Conservation (phyloP, 2,888 invertebrate species). For the Xanthorhoe spadicearia region DNA sequence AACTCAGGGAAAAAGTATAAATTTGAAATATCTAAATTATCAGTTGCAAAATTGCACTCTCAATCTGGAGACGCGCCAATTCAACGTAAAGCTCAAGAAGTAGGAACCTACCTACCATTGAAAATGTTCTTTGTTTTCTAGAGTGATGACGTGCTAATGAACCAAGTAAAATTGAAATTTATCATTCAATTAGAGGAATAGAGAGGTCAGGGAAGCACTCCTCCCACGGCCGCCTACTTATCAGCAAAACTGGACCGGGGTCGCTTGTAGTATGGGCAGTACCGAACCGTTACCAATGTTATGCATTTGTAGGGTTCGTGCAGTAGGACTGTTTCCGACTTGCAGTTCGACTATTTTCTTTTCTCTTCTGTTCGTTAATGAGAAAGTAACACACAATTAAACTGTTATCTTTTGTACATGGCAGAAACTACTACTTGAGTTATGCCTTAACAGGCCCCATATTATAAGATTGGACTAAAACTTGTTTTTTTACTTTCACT, state of each 20-base stretch:
- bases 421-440: conserved; percentile 14
- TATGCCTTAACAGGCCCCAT: conserved; percentile 27
- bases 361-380: no score
- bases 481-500: conserved; percentile 60
- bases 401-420: conserved; percentile 11
- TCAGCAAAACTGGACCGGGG: conserved; percentile 63
- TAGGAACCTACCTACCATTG: conserved; percentile 8
- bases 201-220: conserved; percentile 70
- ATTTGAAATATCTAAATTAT: conserved; percentile 17
- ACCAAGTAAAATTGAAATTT: conserved; percentile 47
- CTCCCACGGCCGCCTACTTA: conserved; percentile 67
- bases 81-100: conserved; percentile 8
- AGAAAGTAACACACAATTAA: neutral
- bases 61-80: conserved; percentile 31
- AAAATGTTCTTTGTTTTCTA: conserved; percentile 29
- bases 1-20: neutral
- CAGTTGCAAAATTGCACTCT: conserved; percentile 28
- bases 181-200: conserved; percentile 71
- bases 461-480: conserved; percentile 29
- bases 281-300: conserved; percentile 32
- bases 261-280: conserved; percentile 44
- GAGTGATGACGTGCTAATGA: conserved; percentile 28
- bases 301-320: conserved; percentile 27
- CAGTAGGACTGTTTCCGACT: neutral
- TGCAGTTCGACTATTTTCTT: neutral